Base-by-base conservation (phyloP, 1,140 invertebrate species). In the Magallana ariakensis region DNA sequence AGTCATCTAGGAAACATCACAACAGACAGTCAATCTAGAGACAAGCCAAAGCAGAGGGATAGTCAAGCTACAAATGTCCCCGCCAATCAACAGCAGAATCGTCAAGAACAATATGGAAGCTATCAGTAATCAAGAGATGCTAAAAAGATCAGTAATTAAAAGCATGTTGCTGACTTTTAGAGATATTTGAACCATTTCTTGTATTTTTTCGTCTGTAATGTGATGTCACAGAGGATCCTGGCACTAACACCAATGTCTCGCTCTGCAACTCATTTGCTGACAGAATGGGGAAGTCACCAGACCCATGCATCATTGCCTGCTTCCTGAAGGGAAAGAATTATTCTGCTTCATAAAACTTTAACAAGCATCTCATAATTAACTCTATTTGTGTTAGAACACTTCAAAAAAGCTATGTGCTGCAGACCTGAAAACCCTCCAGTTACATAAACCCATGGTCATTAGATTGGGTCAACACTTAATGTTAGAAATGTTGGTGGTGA, bases 341-440 rank as follows among this genome's bases (percentile, higher is more conserved):
- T 70, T 70, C 62, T 19, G 19, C 62, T 70, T 70, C 62, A 70
- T 70, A 70, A 70, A 70, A 70, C 26, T 70, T 70, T 70, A 19
- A 70, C 62, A 70, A 70, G 62, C 19, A 70, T 22, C n/a, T 70
- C n/a, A 70, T 70, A 10, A 70, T 70, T 70, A 70, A 70, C 62
- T 11, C 62, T 26, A 70, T 70, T 70, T 70, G 26, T 22, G 22
- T 22, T 26, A 70, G 62, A 70, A 19, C 58, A 62, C 58, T 62
- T 62, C 58, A 62, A 62, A 70, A 70, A 70, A 22, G 26, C 26
- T 70, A 22, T 70, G 62, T 26, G 62, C 62, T 70, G 62, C 62
- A 22, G 62, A 70, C 58, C 58, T 70, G 22, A 70, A 70, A 26
- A 22, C n/a, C 5, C 5, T 70, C 26, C 22, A 26, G 19, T 70